These are phyloP conservation scores for Troides helena DNA, from an alignment of 2,888 invertebrate genomes.

Conservation along the genomic window DNA sequence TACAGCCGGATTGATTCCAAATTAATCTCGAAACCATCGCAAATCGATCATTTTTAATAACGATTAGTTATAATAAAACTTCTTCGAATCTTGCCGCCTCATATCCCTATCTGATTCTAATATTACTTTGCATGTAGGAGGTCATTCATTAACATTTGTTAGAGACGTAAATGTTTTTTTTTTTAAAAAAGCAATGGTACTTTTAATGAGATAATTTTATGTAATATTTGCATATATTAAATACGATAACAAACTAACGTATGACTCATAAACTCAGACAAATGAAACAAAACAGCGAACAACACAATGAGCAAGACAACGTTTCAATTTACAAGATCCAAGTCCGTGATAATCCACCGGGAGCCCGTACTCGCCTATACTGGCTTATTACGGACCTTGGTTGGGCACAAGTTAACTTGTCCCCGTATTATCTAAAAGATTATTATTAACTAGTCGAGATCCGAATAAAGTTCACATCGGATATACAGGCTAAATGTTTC, in stretches of 20 bases:
- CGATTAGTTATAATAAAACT: neutral
- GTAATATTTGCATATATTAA: neutral
- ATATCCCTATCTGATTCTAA: neutral
- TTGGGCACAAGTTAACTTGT: conserved; percentile 73
- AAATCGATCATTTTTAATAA: conserved; percentile 43
- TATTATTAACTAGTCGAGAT: conserved; percentile 62
- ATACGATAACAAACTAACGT: conserved; percentile 17
- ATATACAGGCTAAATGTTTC: neutral
- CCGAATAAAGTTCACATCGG: conserved; percentile 42
- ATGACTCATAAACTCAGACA: conserved; percentile 31
- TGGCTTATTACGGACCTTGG: conserved; percentile 65
- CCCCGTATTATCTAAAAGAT: conserved; percentile 70
- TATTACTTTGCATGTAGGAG: neutral
- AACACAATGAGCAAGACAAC: conserved; percentile 60
- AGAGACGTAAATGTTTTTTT: too few species aligned
- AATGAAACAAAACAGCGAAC: conserved; percentile 39
- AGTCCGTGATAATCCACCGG: conserved; percentile 59
- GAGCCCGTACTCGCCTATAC: conserved; percentile 63
- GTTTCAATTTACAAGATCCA: conserved; percentile 76
- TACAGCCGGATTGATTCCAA: conserved; percentile 72
- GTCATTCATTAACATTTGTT: too few species aligned
- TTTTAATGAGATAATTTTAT: neutral
- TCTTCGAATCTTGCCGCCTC: too few species aligned
- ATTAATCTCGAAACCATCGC: conserved; percentile 65
- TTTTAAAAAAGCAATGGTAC: neutral